phyloP scores from a whole-genome alignment of 2,888 invertebrate genomes.

The Drosophila ustulata region DNA sequence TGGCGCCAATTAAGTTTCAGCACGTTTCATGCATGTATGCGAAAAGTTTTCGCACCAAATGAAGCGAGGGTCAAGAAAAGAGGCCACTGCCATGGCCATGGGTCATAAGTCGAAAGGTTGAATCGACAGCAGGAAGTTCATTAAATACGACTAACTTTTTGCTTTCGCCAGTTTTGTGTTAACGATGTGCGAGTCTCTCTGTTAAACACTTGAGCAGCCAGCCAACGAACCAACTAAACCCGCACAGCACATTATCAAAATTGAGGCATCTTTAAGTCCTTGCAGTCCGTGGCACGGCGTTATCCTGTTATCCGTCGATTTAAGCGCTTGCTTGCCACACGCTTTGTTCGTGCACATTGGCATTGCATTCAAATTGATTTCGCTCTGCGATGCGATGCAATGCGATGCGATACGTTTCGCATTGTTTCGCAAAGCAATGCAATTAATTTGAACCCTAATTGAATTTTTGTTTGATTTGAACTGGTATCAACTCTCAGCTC shows the following conservation, averaged over 20 bases:
- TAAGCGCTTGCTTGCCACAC: background rate
- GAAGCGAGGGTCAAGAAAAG: constrained; percentile 57
- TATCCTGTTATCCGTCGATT: background rate
- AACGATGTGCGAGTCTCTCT: constrained; percentile 41
- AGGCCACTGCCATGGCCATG: constrained; percentile 38
- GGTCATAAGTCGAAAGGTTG: constrained; percentile 57
- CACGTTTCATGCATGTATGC: constrained; percentile 67
- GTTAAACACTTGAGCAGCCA: constrained; percentile 35
- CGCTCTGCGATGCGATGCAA: constrained; percentile 40
- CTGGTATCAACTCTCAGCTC: constrained; percentile 15
- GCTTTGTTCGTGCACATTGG: constrained; percentile 3
- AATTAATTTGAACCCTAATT: constrained; percentile 62
- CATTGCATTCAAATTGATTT: constrained; percentile 39
- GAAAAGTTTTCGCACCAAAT: constrained; percentile 70
- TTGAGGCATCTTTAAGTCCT: constrained; percentile 25
- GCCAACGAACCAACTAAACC: background rate
- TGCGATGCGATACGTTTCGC: constrained; percentile 15
- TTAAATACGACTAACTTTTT: constrained; percentile 58
- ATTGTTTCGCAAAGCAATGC: constrained; percentile 46
- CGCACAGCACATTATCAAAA: constrained; percentile 7
- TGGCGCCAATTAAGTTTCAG: constrained; percentile 69
- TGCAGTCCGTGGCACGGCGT: background rate
- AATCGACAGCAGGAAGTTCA: constrained; percentile 71
- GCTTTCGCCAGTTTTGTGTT: constrained; percentile 27
- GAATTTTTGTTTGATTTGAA: constrained; percentile 59